A percentile compares a stretch with the other conserved stretches of the same genome.
phyloP scores from a whole-genome alignment of 2,888 invertebrate genomes.

The Meganola albula region DNA sequence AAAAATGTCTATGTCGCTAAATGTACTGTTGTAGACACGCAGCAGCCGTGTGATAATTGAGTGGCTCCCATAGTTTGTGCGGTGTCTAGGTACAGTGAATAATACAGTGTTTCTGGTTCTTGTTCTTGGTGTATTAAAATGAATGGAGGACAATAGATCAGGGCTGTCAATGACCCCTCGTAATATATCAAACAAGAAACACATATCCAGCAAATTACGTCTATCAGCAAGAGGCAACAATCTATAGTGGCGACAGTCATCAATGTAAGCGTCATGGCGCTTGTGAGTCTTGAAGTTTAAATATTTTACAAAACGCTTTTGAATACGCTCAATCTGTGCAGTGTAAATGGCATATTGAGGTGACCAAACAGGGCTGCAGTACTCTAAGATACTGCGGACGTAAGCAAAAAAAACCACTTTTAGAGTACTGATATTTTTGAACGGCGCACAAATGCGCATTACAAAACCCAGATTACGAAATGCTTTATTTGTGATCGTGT shows the following conservation, averaged over 20 bases:
- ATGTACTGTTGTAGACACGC: no score
- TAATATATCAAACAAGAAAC: background rate
- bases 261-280: background rate
- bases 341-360: background rate
- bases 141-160: background rate
- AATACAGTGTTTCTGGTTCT: no score
- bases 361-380: background rate
- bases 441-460: slow-evolving; percentile 1
- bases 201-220: background rate
- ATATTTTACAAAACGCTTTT: background rate
- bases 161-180: background rate
- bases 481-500: background rate
- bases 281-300: background rate
- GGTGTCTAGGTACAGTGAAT: no score
- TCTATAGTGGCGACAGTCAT: background rate
- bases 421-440: background rate
- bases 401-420: slow-evolving; percentile 1
- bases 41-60: no score
- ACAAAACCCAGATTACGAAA: slow-evolving; percentile 2
- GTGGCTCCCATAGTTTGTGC: no score
- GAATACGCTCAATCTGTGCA: background rate
- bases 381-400: background rate
- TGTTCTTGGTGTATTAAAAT: no score
- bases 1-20: no score
- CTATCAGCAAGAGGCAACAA: background rate